phyloP scores from a whole-genome alignment of 1,140 invertebrate genomes.

The Drosophila rhopaloa region DNA sequence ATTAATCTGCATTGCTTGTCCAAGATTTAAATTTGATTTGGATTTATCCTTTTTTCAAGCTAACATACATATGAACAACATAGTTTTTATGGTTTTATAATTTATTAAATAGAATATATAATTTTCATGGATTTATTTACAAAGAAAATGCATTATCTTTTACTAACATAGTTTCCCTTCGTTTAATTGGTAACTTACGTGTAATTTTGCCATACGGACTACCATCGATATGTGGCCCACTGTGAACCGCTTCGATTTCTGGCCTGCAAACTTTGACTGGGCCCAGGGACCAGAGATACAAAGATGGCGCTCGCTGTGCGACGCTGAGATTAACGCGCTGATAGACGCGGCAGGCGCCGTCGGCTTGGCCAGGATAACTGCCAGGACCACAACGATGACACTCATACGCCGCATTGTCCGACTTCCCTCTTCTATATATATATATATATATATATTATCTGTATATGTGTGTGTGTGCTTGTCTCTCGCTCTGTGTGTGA shows the following conservation, averaged over 20 bases:
- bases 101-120: too few species aligned
- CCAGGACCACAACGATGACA: conserved; percentile 54
- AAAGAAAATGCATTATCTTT: too few species aligned
- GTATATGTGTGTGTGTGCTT: conserved; percentile 7
- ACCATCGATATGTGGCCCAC: conserved; percentile 14
- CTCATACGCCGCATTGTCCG: conserved; percentile 69
- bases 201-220: too few species aligned
- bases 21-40: too few species aligned
- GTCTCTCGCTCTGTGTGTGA: conserved; percentile 48
- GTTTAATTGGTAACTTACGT: too few species aligned
- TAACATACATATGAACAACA: too few species aligned
- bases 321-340: conserved; percentile 75
- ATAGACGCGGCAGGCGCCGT: conserved; percentile 71
- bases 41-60: too few species aligned
- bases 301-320: conserved; percentile 60
- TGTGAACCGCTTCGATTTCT: conserved; percentile 41
- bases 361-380: conserved; percentile 50
- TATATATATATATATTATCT: conserved; percentile 1
- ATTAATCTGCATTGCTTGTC: too few species aligned
- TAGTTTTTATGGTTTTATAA: too few species aligned
- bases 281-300: conserved; percentile 55
- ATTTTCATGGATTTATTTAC: too few species aligned
- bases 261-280: conserved; percentile 46
- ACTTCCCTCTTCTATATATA: not conserved
- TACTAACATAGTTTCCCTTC: too few species aligned